Base-by-base conservation (phyloP, 2,888 invertebrate species). In the Scelioninae gen. 2 region DNA sequence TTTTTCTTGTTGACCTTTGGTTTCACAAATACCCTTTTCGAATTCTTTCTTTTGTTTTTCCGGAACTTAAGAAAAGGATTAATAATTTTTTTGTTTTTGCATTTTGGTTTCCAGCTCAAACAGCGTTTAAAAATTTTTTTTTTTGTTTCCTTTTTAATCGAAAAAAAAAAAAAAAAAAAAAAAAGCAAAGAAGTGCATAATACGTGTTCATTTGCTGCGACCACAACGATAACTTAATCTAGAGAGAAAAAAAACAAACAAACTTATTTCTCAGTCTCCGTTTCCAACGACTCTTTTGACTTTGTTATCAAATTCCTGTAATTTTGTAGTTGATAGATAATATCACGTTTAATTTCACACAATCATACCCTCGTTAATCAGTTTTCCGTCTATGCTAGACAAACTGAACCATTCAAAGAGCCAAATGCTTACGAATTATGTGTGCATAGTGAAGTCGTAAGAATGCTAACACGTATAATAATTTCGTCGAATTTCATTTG, bases 401-500 rank as follows among this genome's bases (percentile, higher is more conserved):
- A 53, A 19, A 39, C 31, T 57, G 25, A 67, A 45, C 28, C 15
- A 57, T 65, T 55, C 10, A 50, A 69, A 58, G 58, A 69, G 63
- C 61, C 61, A 41, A 74, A 65, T 50, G 74, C 74, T 74, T 74
- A 46, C 61, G 48, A 74, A 70, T 65, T 70, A 70, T 64, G 39
- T 67, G 52, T 75, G 72, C 72, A 64, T 75, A 72, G 41, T 72
- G 75, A 69, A 69, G 60, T 55, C 72, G 55, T 72, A 69, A 72
- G 72, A 72, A 69, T 68, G 65, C 68, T 72, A 43, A 55, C 55
- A 61, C 19, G 50, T 43, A 35, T 22, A 46, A 35, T 69, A 39
- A 75, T 78, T 79, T 73, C 77, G 77, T 78, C 81, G 82, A 83
- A 81, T 83, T 83, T 86, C 83, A 87, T 84, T 87, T 88, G 80